These are phyloP conservation scores for Anoura caudifer DNA, from an alignment of 2,113 vertebrate species.

Conservation along the genomic window DNA sequence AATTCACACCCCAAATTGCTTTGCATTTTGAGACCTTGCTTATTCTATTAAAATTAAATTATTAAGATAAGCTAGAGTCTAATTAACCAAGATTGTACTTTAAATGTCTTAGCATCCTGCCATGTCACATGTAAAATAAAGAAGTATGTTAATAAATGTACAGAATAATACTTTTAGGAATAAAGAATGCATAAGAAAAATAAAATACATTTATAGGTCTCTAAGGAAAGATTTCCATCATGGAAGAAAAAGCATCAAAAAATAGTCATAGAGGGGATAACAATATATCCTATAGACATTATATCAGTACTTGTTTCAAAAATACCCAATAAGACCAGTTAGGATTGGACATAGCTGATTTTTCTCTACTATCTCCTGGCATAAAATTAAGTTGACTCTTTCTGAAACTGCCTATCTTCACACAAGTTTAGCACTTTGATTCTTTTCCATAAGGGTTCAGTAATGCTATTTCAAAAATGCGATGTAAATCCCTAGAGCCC, in stretches of 20 bases:
- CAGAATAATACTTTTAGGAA: not conserved
- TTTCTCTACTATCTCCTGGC: not conserved
- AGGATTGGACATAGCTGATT: not conserved
- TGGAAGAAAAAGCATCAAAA: not conserved
- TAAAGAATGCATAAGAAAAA: not conserved
- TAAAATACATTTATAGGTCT: not conserved
- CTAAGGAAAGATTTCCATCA: not conserved
- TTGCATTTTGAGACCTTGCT: not conserved
- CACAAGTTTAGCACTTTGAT: not conserved
- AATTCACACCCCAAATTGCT: not conserved
- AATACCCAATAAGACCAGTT: not conserved
- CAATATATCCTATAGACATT: not conserved
- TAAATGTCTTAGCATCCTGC: not conserved
- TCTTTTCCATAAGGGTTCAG: not conserved
- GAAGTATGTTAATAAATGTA: not conserved
- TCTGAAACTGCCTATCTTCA: not conserved
- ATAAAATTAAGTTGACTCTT: not conserved
- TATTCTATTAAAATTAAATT: not conserved
- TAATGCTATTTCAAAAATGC: not conserved
- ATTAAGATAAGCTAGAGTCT: not conserved
- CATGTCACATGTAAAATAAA: not conserved
- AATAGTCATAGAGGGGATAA: not conserved
- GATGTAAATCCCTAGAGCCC: not conserved
- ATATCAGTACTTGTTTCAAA: not conserved
- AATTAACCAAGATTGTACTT: not conserved